Conservation (phyloP, 2,113 vertebrate species). For the Cavia porcellus region DNA sequence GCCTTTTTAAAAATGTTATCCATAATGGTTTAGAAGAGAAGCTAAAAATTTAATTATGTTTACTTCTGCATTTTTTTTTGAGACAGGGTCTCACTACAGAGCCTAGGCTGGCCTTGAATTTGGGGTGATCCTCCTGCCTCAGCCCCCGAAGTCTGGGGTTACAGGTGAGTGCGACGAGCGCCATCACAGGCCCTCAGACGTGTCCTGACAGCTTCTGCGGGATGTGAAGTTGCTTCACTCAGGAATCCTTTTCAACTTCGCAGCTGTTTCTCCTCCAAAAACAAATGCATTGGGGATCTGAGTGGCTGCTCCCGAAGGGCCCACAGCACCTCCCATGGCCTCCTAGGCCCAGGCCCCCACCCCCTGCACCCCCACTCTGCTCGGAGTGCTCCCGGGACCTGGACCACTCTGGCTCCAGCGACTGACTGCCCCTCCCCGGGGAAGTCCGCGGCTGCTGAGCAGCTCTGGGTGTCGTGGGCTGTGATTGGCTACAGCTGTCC, state of each 20-base stretch:
- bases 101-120: not conserved
- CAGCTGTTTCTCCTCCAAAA: slow-evolving; percentile 66
- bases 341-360: not conserved
- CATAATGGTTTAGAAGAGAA: not conserved
- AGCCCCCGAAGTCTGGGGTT: not conserved
- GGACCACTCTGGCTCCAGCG: not conserved
- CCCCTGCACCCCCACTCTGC: not conserved
- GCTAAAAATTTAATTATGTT: not conserved
- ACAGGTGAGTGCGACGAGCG: not conserved
- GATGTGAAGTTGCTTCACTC: slow-evolving; percentile 8
- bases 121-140: not conserved
- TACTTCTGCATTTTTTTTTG: not conserved
- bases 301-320: not conserved
- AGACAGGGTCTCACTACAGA: not conserved
- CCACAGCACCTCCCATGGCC: not conserved
- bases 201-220: not conserved
- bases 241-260: not conserved
- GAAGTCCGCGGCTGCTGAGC: not conserved
- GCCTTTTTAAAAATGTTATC: not conserved
- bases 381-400: not conserved
- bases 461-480: not conserved
- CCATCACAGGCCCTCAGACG: not conserved
- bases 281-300: slow-evolving; percentile 29
- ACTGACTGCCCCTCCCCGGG: not conserved
- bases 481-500: not conserved